Evolutionary conservation across 2,797 vertebrate species (phyloP), one percentile per base, ranked within the genome.

Genomic region (Tapera naevia): DNA sequence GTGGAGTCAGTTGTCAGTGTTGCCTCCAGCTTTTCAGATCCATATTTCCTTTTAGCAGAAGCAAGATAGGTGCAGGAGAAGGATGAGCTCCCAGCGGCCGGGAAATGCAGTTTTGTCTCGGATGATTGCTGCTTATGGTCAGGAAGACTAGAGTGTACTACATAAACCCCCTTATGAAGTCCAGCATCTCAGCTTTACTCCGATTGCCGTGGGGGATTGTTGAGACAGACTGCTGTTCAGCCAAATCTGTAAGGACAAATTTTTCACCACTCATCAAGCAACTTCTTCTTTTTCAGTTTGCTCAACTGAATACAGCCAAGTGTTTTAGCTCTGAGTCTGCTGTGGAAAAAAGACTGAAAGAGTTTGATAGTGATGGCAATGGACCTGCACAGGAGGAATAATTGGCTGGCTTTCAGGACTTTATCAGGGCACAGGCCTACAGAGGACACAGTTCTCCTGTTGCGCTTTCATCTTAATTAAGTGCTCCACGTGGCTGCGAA

Each of bases 191-290:
- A 64, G 35, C 27, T 84, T 89, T 80, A 50, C 27, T 83, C 50
- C 1, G 7, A 30, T 58, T 82, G 28, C 39, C n/a, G 37, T 67
- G 21, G 2, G 16, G 13, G 10, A 56, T 8, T 0, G 1, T 19
- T 67, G 86, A 62, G 25, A 43, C 21, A 58, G 58, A 51, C 43
- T 28, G 37, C 14, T 90, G 66, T 79, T 62, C 84, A 86, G 43
- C n/a, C 62, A 80, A 71, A 89, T 33, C 72, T 71, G 13, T 60
- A 80, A 80, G 19, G 41, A 60, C 50, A 74, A 35, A 35, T 72
- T 88, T 92, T 88, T 58, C 50, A 71, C 32, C 13, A 17, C 5
- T 10, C 28, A 39, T 72, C 62, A 88, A 73, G 48, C 10, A 7
- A 9, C 57, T 78, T 45, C 8, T 4, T 66, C 57, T 86, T 89